These are phyloP conservation scores for Helicorthomorpha holstii DNA, from an alignment of 1,140 invertebrate genomes.

Conservation along the genomic window DNA sequence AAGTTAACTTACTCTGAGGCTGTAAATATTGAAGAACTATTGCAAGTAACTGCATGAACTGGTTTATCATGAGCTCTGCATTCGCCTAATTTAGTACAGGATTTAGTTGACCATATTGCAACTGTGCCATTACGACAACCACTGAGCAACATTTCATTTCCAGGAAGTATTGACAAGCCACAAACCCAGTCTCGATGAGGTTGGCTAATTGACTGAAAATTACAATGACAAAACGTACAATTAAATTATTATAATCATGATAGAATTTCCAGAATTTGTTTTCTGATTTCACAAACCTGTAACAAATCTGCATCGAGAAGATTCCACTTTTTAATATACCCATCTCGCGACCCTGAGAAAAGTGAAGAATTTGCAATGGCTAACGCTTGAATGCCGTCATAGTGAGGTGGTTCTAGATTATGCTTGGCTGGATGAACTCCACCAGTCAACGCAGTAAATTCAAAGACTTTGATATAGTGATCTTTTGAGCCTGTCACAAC, in stretches of 20 bases:
- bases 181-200: constrained; percentile 82
- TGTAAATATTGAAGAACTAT: constrained; percentile 54
- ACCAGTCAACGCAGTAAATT: constrained; percentile 35
- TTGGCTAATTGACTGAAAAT: constrained; percentile 54
- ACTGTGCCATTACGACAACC: constrained; percentile 59
- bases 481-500: constrained; percentile 76
- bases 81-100: constrained; percentile 44
- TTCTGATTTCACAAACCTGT: constrained; percentile 37
- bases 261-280: too few relatives aligned
- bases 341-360: constrained; percentile 72
- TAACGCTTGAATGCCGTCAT: constrained; percentile 72
- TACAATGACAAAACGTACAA: background rate
- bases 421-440: constrained; percentile 41
- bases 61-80: constrained; percentile 51
- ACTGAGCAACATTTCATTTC: constrained; percentile 41
- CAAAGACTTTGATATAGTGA: constrained; percentile 59
- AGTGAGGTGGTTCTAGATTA: constrained; percentile 71
- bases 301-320: constrained; percentile 44
- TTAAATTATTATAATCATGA: background rate
- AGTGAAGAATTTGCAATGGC: constrained; percentile 42
- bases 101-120: constrained; percentile 48
- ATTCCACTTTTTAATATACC: constrained; percentile 77
- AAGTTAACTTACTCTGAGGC: constrained; percentile 37
- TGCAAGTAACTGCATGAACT: constrained; percentile 58
- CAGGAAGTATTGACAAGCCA: constrained; percentile 48